Base-by-base conservation (phyloP, 2,113 vertebrate species). In the Poeciliopsis turrubarensis region DNA sequence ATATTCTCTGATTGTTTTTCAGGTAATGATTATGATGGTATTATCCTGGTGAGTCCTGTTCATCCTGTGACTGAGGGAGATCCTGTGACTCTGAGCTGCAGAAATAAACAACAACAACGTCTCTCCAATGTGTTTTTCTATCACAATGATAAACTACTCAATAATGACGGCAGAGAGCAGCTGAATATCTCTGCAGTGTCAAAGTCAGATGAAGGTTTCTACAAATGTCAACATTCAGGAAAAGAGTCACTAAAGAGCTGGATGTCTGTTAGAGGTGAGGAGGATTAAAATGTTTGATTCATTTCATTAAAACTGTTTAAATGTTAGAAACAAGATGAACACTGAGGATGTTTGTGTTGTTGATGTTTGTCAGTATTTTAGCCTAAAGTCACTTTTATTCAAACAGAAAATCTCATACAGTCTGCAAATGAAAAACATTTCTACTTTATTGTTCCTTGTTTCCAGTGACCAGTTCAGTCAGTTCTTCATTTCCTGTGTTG, bases 41-140 rank as follows among this genome's bases (percentile, higher is more conserved):
- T 83, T 0, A 81, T 81, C 79, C 75, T 91, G 77, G 25, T 75
- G 85, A 85, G 75, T 0, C 84, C 87, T 9, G 82, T 67, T 66
- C 80, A 66, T 63, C 84, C 82, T 61, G 82, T 91, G 54, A 44
- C 76, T 72, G 80, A 86, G 25, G 89, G 89, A 83, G 57, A 30
- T 22, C 8, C 85, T 70, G 76, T 87, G 12, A 77, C 30, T 80
- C 77, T 91, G 5, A 14, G 74, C 61, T 90, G 87, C 79, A 84
- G 27, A 32, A 2, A 27, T 13, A 41, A 27, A 32, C 1, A 14
- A 14, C 31, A 15, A 60, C 8, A 37, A 1, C n/a, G 27, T 3
- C 7, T 10, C 15, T 31, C 68, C 30, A 29, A 31, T 0, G 41
- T 84, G 37, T 1, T 2, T 39, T 89, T 91, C 15, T 89, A 89